phyloP scores from a whole-genome alignment of 2,888 invertebrate genomes.

The Leptinotarsa juncta region DNA sequence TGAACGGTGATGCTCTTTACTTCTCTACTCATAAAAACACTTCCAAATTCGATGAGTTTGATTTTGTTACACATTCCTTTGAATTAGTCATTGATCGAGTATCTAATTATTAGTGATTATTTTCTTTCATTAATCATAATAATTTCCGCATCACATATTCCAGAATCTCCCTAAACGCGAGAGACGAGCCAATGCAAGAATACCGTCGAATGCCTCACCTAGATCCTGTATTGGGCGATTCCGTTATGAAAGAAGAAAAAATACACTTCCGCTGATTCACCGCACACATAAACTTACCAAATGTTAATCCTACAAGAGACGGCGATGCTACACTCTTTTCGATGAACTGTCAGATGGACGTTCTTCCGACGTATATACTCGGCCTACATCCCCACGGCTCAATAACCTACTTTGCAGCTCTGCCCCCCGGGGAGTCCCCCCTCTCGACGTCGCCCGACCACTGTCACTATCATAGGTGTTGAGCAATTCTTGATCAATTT shows the following conservation, averaged over 20 bases:
- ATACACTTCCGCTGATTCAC: slow-evolving; percentile 14
- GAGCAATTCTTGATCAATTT: background rate
- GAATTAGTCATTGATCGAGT: too few relatives aligned
- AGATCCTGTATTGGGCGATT: background rate
- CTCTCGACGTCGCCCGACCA: slow-evolving; percentile 55
- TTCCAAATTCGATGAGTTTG: too few relatives aligned
- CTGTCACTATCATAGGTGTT: slow-evolving; percentile 53
- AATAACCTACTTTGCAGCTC: slow-evolving; percentile 60
- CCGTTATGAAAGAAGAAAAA: background rate
- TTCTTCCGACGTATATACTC: slow-evolving; percentile 63
- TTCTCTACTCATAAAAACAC: too few relatives aligned
- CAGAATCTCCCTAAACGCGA: slow-evolving; percentile 32
- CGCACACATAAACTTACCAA: slow-evolving; percentile 36
- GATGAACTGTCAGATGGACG: slow-evolving; percentile 57
- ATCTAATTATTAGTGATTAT: too few relatives aligned
- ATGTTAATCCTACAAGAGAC: slow-evolving; percentile 45
- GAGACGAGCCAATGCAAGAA: slow-evolving; percentile 19
- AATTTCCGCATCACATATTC: slow-evolving; percentile 25
- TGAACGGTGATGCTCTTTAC: too few relatives aligned
- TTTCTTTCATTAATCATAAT: background rate
- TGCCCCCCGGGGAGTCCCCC: slow-evolving; percentile 49
- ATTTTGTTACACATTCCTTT: too few relatives aligned
- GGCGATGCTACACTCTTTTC: slow-evolving; percentile 54
- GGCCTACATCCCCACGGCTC: slow-evolving; percentile 66
- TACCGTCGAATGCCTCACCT: background rate